Base-by-base conservation (phyloP, 2,888 invertebrate species). In the Rhorus exstirpatorius region DNA sequence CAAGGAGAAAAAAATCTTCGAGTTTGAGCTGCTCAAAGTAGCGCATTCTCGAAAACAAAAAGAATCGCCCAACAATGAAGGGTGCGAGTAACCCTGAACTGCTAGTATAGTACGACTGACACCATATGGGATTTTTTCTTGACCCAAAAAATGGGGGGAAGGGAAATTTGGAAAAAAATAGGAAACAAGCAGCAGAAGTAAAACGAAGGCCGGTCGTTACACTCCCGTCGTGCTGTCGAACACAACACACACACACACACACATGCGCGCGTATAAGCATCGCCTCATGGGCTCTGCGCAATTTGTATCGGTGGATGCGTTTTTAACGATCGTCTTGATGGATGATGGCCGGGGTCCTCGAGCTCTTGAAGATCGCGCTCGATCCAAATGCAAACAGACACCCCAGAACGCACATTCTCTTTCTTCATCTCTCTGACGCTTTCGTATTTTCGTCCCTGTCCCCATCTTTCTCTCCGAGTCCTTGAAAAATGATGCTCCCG, bases 401-500 rank as follows among this genome's bases (percentile, higher is more conserved):
- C 65, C 35, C 21, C 14, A 35, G 55, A 55, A 41, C 35, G 12
- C 60, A 67, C 41, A 26, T 14, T 77, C 77, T 72, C 55, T 77
- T 77, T 67, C 72, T 71, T 75, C 72, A 41, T 82, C 24, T 55
- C 60, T 21, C 24, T 19, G 53, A 38, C 63, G 44, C 44, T 65
- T 61, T 44, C 63, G 10, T 60, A 51, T 53, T 49, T 70, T 58
- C 60, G 14, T 46, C 41, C 17, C 46, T 44, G 38, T 76, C 41
- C 67, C 31, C 72, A 44, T 65, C 41, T 49, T 63, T 58, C 63
- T 55, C 65, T 71, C 58, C 53, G 12, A 68, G 67, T 76, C 76
- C 76, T 76, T 76, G 91, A 92, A 92, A 93, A 92, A 93, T 92
- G 93, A 92, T 92, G 87, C 90, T 88, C 84, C 87, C 85, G 90